Base-by-base conservation (phyloP, 2,113 vertebrate species). In the Chaetops frenatus region DNA sequence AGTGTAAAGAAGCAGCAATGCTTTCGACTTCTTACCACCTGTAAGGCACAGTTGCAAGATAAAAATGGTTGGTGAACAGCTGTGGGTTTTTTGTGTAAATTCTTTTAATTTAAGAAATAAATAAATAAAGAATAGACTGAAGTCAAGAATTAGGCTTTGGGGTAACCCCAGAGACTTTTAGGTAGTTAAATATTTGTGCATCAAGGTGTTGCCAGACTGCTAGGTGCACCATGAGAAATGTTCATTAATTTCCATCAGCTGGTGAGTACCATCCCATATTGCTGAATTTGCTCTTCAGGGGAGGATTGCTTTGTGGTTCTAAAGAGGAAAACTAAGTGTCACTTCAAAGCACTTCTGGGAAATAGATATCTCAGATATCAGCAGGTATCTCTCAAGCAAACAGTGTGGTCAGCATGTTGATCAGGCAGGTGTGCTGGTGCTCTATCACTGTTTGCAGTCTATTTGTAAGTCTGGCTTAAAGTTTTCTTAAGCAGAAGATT, bases 241-340 rank as follows among this genome's bases (percentile, higher is more conserved):
- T 58, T 84, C 21, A 10, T 73, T 27, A 42, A 10, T 22, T 84
- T 11, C 31, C 33, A 28, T 66, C 44, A 81, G 13, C 22, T 31
- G 25, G 9, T 0, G 2, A 81, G 16, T 61, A 22, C 14, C 2
- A 1, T 53, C 35, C 29, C 10, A 1, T 47, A 25, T 40, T 47
- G 28, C 12, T 65, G 77, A 74, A 38, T 62, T 85, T 72, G 47
- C 28, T 31, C 21, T 69, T 72, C 38, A 54, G 2, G 14, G 27
- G 7, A 66, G 17, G 19, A 29, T 56, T 64, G 21, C 40, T 62
- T 45, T 38, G 6, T 51, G 13, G 18, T 56, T 91, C n/a, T 81
- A 58, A 66, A 50, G 15, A 65, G 40, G 6, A 69, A 66, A 85
- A 62, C 21, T 36, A 56, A 65, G 13, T 5, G 4, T 69, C 7